Percentiles rank a stretch among this genome's conserved stretches.
Conservation (phyloP, 92 coral and sea anemone genomes). For the Scolanthus callimorphus region DNA sequence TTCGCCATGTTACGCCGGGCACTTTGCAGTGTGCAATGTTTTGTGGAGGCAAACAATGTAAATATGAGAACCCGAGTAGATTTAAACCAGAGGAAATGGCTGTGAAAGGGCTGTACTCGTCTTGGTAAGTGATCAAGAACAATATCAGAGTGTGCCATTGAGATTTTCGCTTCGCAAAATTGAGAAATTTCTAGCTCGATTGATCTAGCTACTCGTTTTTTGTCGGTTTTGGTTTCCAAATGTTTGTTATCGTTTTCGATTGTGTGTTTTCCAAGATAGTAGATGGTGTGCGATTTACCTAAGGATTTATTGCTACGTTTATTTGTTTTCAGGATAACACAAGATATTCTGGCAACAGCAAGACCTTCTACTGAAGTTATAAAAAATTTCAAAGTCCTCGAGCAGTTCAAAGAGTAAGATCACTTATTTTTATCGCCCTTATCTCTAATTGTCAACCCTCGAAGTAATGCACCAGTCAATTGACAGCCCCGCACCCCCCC, state of each 20-base stretch:
- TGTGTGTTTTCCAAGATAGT: too few species aligned
- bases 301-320: too few species aligned
- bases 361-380: constrained; percentile 88
- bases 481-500: too few species aligned
- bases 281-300: too few species aligned
- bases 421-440: background rate
- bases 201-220: too few species aligned
- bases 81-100: constrained; percentile 81
- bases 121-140: constrained; percentile 92
- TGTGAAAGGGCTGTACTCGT: constrained; percentile 85
- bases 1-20: constrained; percentile 92
- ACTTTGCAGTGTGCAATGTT: constrained; percentile 94
- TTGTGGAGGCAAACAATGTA: constrained; percentile 95
- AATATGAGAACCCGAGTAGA: constrained; percentile 89
- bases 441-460: too few species aligned
- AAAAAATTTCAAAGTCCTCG: constrained; percentile 53
- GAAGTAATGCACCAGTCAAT: too few species aligned
- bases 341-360: constrained; percentile 86
- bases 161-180: too few species aligned
- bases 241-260: background rate
- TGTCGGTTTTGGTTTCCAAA: background rate
- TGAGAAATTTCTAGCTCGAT: too few species aligned
- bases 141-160: too few species aligned
- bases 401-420: constrained; percentile 69
- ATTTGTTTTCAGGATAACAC: constrained; percentile 72